Conservation (phyloP, 2,797 vertebrate species). For the Hoplostethus mediterraneus region DNA sequence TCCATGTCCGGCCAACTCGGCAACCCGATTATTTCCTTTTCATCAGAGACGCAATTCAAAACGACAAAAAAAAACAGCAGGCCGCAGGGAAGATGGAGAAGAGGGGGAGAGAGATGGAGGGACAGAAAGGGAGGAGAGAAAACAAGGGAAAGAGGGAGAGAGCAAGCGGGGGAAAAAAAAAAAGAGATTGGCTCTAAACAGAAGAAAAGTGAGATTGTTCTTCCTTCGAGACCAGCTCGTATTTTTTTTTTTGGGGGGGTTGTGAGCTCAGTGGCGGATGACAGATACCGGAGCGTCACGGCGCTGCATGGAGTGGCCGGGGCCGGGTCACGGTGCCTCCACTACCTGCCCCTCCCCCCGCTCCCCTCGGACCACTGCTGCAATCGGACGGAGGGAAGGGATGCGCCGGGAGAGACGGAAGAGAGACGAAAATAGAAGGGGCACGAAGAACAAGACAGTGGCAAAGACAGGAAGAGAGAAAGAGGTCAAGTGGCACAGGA, state of each 20-base stretch:
- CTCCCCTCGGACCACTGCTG: constrained; percentile 26
- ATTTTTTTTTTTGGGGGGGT: not conserved
- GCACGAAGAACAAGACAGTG: constrained; percentile 18
- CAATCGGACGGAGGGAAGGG: constrained; percentile 5
- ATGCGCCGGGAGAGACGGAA: not conserved
- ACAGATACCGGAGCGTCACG: constrained; percentile 12
- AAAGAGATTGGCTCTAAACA: constrained; percentile 42
- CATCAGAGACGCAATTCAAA: constrained; percentile 63
- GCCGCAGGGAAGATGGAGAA: not conserved
- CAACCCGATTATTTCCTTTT: constrained; percentile 60
- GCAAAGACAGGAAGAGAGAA: constrained; percentile 7
- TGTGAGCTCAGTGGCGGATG: constrained; percentile 65
- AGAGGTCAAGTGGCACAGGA: not conserved
- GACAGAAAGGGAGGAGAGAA: not conserved
- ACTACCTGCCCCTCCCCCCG: constrained; percentile 4
- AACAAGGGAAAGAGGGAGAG: constrained; percentile 3
- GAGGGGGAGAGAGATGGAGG: not conserved
- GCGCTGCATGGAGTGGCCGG: constrained; percentile 2
- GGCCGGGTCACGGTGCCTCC: constrained; percentile 27
- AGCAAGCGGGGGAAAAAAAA: constrained; percentile 6
- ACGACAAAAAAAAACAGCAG: constrained; percentile 31
- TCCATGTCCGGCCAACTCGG: constrained; percentile 56
- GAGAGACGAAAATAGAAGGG: constrained; percentile 13
- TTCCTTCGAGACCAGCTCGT: constrained; percentile 45
- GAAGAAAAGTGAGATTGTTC: constrained; percentile 58